Conservation (phyloP, 2,113 vertebrate genomes). For the Semicossyphus pulcher region DNA sequence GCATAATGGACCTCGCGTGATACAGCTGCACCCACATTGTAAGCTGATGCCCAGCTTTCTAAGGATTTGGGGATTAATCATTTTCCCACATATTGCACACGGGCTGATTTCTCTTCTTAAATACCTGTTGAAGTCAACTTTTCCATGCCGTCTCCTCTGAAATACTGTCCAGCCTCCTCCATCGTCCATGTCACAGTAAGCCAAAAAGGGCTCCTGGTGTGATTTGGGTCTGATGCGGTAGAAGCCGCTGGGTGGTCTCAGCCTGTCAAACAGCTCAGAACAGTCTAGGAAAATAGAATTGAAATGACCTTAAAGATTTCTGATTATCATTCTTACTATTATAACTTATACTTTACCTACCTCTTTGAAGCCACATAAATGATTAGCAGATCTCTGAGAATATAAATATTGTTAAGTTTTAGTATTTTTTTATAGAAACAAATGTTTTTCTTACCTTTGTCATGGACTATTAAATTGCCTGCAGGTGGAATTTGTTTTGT, state of each 20-base stretch:
- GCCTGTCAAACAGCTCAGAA: conserved; percentile 83
- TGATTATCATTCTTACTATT: not conserved
- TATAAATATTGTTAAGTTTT: no score
- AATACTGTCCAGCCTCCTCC: conserved; percentile 93
- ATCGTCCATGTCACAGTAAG: conserved; percentile 92
- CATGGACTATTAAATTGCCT: conserved; percentile 88
- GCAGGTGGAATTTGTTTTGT: conserved; percentile 71
- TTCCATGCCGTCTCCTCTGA: conserved; percentile 88
- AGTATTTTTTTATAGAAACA: no score
- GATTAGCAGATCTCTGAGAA: not conserved
- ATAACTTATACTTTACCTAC: not conserved
- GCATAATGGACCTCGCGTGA: not conserved
- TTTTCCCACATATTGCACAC: no score
- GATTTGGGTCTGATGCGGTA: conserved; percentile 86
- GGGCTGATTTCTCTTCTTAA: conserved; percentile 9
- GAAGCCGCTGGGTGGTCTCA: conserved; percentile 83
- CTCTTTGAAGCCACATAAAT: not conserved
- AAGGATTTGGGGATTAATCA: no score
- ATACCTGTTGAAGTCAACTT: conserved; percentile 90
- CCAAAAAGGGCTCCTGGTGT: conserved; percentile 86
- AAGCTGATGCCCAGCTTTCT: no score
- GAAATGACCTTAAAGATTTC: not conserved
- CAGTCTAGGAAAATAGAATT: conserved; percentile 82
- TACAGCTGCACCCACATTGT: no score
- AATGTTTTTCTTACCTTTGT: conserved; percentile 86